Percentiles rank a stretch among this genome's conserved stretches.
These are phyloP conservation scores for Acronicta psi DNA, from an alignment of 2,888 invertebrate genomes.

Conservation along the genomic window DNA sequence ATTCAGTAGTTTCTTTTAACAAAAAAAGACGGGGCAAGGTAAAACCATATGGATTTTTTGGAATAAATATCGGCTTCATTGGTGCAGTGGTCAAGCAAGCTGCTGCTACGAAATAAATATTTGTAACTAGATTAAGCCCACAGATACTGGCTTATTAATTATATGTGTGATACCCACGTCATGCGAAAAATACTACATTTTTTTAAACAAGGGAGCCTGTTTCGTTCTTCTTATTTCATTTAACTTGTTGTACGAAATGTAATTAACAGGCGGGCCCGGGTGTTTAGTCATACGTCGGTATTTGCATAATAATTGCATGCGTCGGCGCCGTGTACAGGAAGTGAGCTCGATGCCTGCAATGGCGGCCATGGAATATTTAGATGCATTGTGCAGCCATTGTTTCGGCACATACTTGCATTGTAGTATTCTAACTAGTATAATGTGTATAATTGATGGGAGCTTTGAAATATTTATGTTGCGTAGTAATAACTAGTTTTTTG, in stretches of 20 bases:
- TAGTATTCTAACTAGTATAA: background rate
- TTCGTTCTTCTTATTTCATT: background rate
- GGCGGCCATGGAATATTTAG: slow-evolving; percentile 11
- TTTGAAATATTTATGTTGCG: too few relatives aligned
- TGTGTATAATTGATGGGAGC: background rate
- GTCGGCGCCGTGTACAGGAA: slow-evolving; percentile 53
- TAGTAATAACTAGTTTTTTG: too few relatives aligned
- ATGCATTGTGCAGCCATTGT: slow-evolving; percentile 25
- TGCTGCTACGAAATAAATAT: too few relatives aligned
- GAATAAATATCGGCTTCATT: too few relatives aligned
- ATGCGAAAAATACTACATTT: too few relatives aligned
- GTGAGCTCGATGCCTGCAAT: slow-evolving; percentile 47
- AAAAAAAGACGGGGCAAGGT: too few relatives aligned
- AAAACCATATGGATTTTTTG: too few relatives aligned
- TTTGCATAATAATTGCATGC: slow-evolving; percentile 67
- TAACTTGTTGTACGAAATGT: background rate
- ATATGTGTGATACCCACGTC: too few relatives aligned
- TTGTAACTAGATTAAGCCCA: too few relatives aligned
- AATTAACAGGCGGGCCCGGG: slow-evolving; percentile 12
- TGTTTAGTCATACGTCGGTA: slow-evolving; percentile 18
- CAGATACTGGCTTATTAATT: too few relatives aligned
- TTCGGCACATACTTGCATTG: slow-evolving; percentile 21
- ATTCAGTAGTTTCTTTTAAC: too few relatives aligned
- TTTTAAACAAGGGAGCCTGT: background rate
- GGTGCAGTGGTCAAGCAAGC: too few relatives aligned